Percentiles rank a stretch among this genome's conserved stretches.
phyloP scores from a whole-genome alignment of 1,140 invertebrate genomes.

The Drosophila cardini region DNA sequence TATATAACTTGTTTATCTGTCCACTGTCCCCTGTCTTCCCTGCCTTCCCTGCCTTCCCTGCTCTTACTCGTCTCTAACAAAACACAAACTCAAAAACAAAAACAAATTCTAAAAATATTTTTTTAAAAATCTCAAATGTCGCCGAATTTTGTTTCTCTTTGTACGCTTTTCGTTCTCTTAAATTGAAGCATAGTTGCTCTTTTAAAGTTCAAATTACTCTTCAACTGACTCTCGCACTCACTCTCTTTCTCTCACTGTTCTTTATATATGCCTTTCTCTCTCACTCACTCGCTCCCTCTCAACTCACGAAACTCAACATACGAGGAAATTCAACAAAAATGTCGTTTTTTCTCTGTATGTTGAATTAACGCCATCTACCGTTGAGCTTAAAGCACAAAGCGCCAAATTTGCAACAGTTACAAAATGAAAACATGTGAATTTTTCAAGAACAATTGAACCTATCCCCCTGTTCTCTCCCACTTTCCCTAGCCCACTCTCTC shows the following conservation, averaged over 20 bases:
- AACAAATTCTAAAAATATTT: too few relatives aligned
- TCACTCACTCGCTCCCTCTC: not conserved
- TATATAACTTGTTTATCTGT: too few relatives aligned
- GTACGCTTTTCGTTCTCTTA: too few relatives aligned
- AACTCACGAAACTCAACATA: constrained; percentile 21
- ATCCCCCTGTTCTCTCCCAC: not conserved
- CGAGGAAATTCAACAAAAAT: constrained; percentile 12
- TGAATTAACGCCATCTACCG: constrained; percentile 25
- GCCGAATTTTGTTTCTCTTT: too few relatives aligned
- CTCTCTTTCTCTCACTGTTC: not conserved
- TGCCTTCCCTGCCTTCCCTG: too few relatives aligned
- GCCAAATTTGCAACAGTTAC: constrained; percentile 24
- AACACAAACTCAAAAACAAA: too few relatives aligned
- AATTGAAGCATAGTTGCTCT: not conserved
- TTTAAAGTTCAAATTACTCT: constrained; percentile 6
- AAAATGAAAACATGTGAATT: constrained; percentile 2
- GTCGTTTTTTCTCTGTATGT: not conserved
- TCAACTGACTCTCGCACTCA: not conserved
- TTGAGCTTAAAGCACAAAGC: not conserved
- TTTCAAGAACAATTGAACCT: constrained; percentile 9
- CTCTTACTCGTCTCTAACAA: too few relatives aligned
- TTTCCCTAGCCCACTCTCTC: not conserved
- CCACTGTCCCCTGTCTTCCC: too few relatives aligned
- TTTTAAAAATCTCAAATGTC: too few relatives aligned
- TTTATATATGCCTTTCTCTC: not conserved